Evolutionary conservation across 2,888 invertebrate genomes (phyloP).

Genomic region (Podabrus alpinus): DNA sequence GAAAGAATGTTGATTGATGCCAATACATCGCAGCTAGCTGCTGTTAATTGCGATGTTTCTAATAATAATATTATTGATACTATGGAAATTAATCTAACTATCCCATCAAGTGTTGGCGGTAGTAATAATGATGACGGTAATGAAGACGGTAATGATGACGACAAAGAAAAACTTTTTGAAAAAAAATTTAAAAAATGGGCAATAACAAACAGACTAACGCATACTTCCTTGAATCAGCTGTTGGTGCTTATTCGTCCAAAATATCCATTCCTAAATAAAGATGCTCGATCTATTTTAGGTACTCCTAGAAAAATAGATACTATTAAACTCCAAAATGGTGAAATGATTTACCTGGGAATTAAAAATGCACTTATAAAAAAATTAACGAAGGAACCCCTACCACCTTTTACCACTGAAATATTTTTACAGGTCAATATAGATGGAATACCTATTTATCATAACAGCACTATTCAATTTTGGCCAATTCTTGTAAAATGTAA

Average conservation of each 20-base stretch:
- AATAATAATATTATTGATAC: no score
- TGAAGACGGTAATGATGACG: no score
- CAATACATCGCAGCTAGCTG: no score
- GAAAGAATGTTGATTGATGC: no score
- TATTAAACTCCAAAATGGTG: not conserved
- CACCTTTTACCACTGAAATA: not conserved
- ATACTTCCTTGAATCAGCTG: not conserved
- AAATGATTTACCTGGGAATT: not conserved
- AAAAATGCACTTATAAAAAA: not conserved
- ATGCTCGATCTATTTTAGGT: not conserved
- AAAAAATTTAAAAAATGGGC: no score
- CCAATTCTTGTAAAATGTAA: not conserved
- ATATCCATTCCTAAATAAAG: not conserved
- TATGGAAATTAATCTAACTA: no score
- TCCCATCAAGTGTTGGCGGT: no score
- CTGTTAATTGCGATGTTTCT: no score
- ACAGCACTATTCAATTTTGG: constrained; percentile 4
- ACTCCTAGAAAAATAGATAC: not conserved
- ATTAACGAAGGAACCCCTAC: not conserved
- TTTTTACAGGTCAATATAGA: constrained; percentile 5
- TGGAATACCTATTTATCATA: constrained; percentile 1
- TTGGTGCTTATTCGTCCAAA: not conserved
- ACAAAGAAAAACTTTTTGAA: no score
- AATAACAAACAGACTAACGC: no score
- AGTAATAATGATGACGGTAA: no score